Percentiles rank a stretch among this genome's conserved stretches.
These are phyloP conservation scores for Diphyllodes magnificus DNA, from an alignment of 2,113 vertebrate species.

Conservation along the genomic window DNA sequence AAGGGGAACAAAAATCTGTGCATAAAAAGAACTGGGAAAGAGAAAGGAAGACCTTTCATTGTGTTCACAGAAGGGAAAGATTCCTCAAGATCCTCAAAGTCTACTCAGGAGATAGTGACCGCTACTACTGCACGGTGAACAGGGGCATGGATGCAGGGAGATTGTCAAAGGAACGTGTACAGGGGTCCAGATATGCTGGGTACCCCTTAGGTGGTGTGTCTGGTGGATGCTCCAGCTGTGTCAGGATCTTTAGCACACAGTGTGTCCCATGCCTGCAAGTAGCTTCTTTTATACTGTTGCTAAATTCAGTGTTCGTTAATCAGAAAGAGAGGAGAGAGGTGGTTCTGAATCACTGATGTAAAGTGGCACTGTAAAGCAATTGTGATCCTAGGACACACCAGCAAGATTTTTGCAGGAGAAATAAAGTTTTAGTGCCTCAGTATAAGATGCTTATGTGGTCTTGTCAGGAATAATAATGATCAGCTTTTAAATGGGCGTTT, in stretches of 20 bases:
- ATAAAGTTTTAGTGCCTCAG: background rate
- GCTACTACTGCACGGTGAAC: background rate
- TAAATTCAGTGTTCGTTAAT: background rate
- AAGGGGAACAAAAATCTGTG: background rate
- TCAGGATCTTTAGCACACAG: background rate
- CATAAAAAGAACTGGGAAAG: background rate
- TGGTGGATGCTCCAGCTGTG: background rate
- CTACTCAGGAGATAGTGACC: background rate
- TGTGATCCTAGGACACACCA: background rate
- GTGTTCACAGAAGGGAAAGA: background rate
- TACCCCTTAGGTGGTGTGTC: background rate
- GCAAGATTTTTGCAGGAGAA: background rate
- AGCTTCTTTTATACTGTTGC: background rate
- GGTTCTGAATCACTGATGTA: background rate
- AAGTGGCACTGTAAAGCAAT: background rate
- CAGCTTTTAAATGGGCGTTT: background rate
- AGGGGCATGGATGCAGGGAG: background rate
- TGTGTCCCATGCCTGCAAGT: background rate
- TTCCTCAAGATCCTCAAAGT: background rate
- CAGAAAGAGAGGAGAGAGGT: background rate
- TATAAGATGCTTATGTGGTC: background rate
- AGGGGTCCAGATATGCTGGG: too few species aligned
- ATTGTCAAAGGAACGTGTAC: rapidly evolving
- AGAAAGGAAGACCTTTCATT: background rate
- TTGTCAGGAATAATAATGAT: background rate